Evolutionary conservation across 2,113 vertebrate species (phyloP), one percentile per base, ranked within the genome.

Genomic region (Myotis brandtii): DNA sequence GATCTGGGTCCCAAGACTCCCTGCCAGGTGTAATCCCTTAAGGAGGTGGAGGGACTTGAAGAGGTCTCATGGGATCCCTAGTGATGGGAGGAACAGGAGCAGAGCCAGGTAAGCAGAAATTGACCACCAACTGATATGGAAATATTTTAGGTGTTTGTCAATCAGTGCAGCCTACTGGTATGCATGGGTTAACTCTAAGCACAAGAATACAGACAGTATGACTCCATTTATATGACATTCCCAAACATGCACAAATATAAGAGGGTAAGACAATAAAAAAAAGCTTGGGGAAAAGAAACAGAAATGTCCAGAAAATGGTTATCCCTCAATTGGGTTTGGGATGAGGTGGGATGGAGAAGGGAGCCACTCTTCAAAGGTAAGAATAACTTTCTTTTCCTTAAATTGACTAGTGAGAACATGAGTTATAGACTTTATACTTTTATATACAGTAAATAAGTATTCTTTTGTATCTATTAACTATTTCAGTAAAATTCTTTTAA

Each of bases 401-500:
- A 92, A 54, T 0, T 56, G 86, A 86, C 30, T 37, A 34, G 4
- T 84, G 25, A 84, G 62, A 34, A 37, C 25, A n/a, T 62, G 43
- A 72, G 43, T 40, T 43, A 34, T 43, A 66, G 50, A 88, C 54
- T 88, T 86, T 62, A 79, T 20, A 46, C 23, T 43, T 40, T 86
- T 77, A 80, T 37, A 73, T 54, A 46, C 14, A 90, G 11, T 70
- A 56, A 85, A 12, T 67, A 93, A 69, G 37, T 62, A 27, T 72
- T 88, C 40, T 73, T 92, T 85, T 81, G 11, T 43, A 86, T 82
- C 66, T 62, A 91, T 46, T 30, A 30, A 30, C 23, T 91, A 50
- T 69, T 81, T 70, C 17, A 79, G 75, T 90, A 82, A 86, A 73
- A 77, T 69, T 40, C 73, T 56, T 94, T 95, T n/a, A 85, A 92